Evolutionary conservation across 2,888 invertebrate species (phyloP), one percentile per base, ranked within the genome.

Genomic region (Epirrhoe alternata): DNA sequence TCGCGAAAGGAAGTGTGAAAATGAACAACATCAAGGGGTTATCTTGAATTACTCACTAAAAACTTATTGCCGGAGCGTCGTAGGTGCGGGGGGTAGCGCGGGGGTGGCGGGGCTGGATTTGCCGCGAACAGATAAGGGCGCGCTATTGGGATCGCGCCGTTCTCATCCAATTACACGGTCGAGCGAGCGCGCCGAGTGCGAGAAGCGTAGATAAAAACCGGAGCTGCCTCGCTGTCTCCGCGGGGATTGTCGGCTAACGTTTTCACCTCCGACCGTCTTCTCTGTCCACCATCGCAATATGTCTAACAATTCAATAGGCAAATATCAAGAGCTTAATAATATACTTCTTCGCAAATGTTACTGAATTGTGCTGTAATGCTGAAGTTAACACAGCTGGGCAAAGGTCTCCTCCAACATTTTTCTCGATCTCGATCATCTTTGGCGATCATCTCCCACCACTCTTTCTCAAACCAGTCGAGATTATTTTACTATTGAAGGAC

Each of bases 151-250:
- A 92, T 90, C 90, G 90, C 92, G 89, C 86, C 92, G 89, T 91
- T 93, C 93, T 92, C 92, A 92, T 93, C 93, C 92, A 92, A 92
- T 92, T 92, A 92, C 93, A 94, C 94, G 94, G 93, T 91, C 89
- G 93, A 92, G 89, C 86, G 90, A 85, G 81, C 88, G 87, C 93
- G 79, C 80, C 80, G 90, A 82, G 82, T 88, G 89, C 88, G 91
- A 87, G 90, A 67, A 74, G 84, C 84, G 84, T 82, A 88, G 89
- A 92, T 92, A 92, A 92, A 92, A 92, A 90, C 86, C 86, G 82
- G 80, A 82, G 85, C 85, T 86, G 85, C 86, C 85, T 82, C 82
- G 82, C 87, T 89, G 88, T 90, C 90, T 92, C 91, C 89, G 88
- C 87, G 82, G 90, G 91, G 90, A 92, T 91, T 90, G 89, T 90